Conservation (phyloP, 2,113 vertebrate genomes). For the Malurus alboscapulatus region DNA sequence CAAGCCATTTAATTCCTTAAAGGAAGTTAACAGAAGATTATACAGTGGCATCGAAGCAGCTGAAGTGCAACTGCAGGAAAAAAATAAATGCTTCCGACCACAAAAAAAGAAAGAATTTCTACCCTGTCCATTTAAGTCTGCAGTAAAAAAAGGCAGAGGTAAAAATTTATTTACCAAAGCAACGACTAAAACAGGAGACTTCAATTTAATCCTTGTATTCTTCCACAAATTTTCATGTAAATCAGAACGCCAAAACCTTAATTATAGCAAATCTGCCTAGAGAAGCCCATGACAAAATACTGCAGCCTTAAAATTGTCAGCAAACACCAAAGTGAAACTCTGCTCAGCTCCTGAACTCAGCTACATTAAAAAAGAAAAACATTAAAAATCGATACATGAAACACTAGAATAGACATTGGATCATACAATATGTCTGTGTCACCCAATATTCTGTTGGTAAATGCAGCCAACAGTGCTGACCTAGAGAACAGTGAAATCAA, state of each 20-base stretch:
- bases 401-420: not conserved
- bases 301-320: not conserved
- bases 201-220: not conserved
- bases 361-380: not conserved
- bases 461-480: not conserved
- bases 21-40: not conserved
- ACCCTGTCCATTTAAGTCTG: not conserved
- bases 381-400: not conserved
- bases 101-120: not conserved
- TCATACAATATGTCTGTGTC: not conserved
- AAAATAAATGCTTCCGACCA: not conserved
- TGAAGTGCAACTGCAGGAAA: not conserved
- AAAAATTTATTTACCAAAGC: not conserved
- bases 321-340: not conserved
- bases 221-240: not conserved
- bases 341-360: not conserved
- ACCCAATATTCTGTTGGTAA: not conserved
- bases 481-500: not conserved
- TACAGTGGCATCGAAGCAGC: not conserved
- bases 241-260: not conserved
- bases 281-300: not conserved
- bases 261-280: not conserved
- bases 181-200: not conserved
- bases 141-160: not conserved
- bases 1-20: not conserved